These are phyloP conservation scores for Pantherophis alleghaniensis DNA, from an alignment of 2,797 vertebrate species.

Conservation along the genomic window DNA sequence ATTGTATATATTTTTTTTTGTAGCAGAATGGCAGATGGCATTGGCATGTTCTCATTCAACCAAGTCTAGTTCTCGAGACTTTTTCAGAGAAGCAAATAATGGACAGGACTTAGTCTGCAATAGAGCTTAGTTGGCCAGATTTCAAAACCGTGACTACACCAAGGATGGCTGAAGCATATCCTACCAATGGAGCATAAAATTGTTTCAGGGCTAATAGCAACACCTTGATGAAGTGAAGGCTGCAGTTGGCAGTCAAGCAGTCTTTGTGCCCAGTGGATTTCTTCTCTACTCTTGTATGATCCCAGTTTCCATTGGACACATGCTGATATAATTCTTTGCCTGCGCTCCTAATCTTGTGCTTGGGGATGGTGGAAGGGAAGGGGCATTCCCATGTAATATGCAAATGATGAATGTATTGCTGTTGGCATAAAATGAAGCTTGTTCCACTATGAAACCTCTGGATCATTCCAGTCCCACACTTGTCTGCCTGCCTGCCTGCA, in stretches of 20 bases:
- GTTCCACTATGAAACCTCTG: constrained; percentile 54
- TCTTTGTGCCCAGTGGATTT: constrained; percentile 54
- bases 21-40: background rate
- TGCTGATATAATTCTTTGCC: background rate
- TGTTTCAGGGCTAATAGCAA: constrained; percentile 58
- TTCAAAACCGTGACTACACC: constrained; percentile 54
- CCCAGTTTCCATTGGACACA: constrained; percentile 35
- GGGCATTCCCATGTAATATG: constrained; percentile 42
- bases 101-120: background rate
- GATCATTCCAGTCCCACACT: constrained; percentile 48
- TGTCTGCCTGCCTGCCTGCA: background rate
- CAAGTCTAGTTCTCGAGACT: background rate
- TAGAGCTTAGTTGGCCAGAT: constrained; percentile 24
- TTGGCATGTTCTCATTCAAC: background rate
- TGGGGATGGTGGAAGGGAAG: background rate
- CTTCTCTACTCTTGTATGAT: constrained; percentile 31
- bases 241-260: constrained; percentile 51
- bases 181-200: constrained; percentile 67
- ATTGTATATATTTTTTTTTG: background rate
- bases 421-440: constrained; percentile 55
- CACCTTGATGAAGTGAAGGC: constrained; percentile 41
- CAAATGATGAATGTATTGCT: constrained; percentile 57
- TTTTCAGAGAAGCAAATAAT: constrained; percentile 38
- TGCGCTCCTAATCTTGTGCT: background rate
- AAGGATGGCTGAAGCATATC: constrained; percentile 47